Base-by-base conservation (phyloP, 2,113 vertebrate genomes). In the Girardinichthys multiradiatus region DNA sequence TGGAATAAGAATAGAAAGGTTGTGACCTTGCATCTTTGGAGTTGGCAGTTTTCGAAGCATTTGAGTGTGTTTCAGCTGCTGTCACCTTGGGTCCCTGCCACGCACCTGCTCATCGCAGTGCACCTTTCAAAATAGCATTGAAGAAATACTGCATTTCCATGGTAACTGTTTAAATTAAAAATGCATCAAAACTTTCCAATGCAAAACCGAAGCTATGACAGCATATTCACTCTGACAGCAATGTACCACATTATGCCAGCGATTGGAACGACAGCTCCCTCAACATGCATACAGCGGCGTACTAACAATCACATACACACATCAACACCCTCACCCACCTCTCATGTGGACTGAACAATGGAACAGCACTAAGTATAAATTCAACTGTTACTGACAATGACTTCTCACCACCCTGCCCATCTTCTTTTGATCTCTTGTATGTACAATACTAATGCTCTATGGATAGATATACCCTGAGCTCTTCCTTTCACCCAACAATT, bases 131-230 rank as follows among this genome's bases (percentile, higher is more conserved):
- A 68, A 63, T 61, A 45, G 21, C 9, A 26, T 17, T 19, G 6
- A 65, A 28, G 51, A 28, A 63, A 72, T 21, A 37, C 37, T 48
- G 67, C 68, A 90, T 93, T 91, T 87, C 87, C 88, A 91, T 91
- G 85, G 89, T 86, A 92, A 92, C 91, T 72, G 30, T 76, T 72
- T 71, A 76, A 92, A 92, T 92, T 92, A 87, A 91, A 92, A 91
- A 92, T 90, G 88, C 85, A 91, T 87, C 82, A 86, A 87, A 91
- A 92, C 86, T 86, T 88, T 70, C 64, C 58, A 61, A 74, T 66
- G 72, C 77, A 67, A 90, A 82, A 39, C 74, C 84, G 79, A 77
- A 76, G 82, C 72, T 76, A 75, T 81, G 86, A 91, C 67, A 81
- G 84, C 60, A 48, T 86, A 73, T 76, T 87, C 71, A 86, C 68